A percentile compares a stretch with the other conserved stretches of the same genome.
phyloP scores from a whole-genome alignment of 2,797 vertebrate species.

The Cuculus canorus region DNA sequence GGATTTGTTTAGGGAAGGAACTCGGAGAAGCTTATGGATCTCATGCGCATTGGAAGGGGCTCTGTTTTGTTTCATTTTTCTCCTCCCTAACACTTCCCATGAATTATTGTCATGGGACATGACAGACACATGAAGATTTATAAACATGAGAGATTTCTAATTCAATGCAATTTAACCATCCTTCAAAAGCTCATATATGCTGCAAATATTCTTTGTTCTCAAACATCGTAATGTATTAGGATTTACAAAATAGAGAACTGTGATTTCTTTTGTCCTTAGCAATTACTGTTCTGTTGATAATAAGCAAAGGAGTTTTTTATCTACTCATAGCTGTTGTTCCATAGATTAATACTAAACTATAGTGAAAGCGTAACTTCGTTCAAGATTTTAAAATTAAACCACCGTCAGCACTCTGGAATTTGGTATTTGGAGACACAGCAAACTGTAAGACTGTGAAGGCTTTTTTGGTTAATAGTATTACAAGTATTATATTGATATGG shows the following conservation, averaged over 20 bases:
- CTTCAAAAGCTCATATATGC: background rate
- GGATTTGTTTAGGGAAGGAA: background rate
- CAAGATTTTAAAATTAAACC: background rate
- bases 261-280: background rate
- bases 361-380: background rate
- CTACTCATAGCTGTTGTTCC: background rate
- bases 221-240: background rate
- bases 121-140: background rate
- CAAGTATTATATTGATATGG: background rate
- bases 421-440: background rate
- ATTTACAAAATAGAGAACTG: background rate
- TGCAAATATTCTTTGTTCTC: background rate
- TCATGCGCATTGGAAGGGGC: background rate
- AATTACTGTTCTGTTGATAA: background rate
- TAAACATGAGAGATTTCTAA: background rate
- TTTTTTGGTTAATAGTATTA: background rate
- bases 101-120: background rate
- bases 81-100: background rate
- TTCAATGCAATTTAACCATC: background rate
- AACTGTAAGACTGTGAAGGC: background rate
- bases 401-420: background rate
- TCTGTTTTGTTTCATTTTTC: background rate
- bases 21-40: background rate
- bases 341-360: background rate
- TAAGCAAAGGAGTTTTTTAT: background rate